These are phyloP conservation scores for Pomacea canaliculata DNA, from an alignment of 2,888 invertebrate species.

Conservation along the genomic window DNA sequence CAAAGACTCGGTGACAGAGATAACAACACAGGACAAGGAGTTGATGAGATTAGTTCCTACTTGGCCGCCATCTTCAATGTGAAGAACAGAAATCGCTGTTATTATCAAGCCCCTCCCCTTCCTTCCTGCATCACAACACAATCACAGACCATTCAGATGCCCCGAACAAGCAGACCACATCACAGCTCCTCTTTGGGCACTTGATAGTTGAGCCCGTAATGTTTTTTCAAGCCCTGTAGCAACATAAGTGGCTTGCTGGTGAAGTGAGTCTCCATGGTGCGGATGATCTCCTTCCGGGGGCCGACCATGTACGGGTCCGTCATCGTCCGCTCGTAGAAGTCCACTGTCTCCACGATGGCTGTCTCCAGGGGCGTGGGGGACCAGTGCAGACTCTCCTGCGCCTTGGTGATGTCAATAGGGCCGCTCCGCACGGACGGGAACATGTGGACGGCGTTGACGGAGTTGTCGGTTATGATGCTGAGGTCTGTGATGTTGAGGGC, in stretches of 20 bases:
- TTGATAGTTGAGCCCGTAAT: conserved; percentile 40
- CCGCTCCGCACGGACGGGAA: conserved; percentile 70
- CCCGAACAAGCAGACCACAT: neutral
- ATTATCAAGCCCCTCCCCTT: too few relatives aligned
- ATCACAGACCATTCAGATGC: too few relatives aligned
- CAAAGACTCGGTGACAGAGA: too few relatives aligned
- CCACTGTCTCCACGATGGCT: conserved; percentile 63
- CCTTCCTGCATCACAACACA: too few relatives aligned
- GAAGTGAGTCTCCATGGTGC: conserved; percentile 51
- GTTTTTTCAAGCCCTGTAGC: conserved; percentile 41
- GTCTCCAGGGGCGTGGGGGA: conserved; percentile 65
- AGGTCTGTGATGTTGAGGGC: conserved; percentile 34
- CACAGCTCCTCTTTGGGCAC: conserved; percentile 35
- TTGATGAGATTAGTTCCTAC: too few relatives aligned
- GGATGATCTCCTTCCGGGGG: conserved; percentile 58
- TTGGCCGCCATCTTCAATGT: too few relatives aligned
- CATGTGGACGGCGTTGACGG: conserved; percentile 56
- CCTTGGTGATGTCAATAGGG: conserved; percentile 67
- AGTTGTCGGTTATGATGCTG: conserved; percentile 38
- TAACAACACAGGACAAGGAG: too few relatives aligned
- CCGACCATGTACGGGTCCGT: conserved; percentile 37
- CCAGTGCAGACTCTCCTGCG: conserved; percentile 63
- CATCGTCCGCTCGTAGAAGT: conserved; percentile 69
- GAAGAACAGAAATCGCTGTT: too few relatives aligned
- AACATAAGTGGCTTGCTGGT: conserved; percentile 47